Conservation (phyloP, 2,113 vertebrate species). For the Macrotis lagotis region DNA sequence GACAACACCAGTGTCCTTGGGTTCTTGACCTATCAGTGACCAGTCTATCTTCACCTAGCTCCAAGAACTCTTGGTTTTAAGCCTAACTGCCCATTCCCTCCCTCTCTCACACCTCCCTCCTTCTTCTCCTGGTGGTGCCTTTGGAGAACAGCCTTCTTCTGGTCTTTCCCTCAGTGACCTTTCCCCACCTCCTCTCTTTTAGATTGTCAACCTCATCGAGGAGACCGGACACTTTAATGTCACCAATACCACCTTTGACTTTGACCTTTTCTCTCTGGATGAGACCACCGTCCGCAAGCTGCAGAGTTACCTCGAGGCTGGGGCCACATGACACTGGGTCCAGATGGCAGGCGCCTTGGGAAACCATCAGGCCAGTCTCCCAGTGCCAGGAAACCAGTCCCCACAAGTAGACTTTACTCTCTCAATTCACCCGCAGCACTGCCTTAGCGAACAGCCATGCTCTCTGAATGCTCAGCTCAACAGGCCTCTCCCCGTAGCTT, state of each 20-base stretch:
- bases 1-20: background rate
- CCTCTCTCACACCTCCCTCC: background rate
- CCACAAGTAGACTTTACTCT: conserved; percentile 75
- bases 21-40: background rate
- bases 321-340: conserved; percentile 94
- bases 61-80: background rate
- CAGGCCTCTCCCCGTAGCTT: conserved; percentile 52
- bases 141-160: background rate
- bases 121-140: background rate
- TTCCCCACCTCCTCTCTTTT: conserved; percentile 19
- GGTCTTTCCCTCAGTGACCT: background rate
- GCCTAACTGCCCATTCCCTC: background rate
- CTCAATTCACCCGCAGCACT: conserved; percentile 81
- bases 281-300: conserved; percentile 99
- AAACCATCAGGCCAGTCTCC: conserved; percentile 67
- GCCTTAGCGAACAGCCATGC: conserved; percentile 85
- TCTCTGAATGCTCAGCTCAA: conserved; percentile 81
- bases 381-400: conserved; percentile 79
- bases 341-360: background rate
- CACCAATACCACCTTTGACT: conserved; percentile 99
- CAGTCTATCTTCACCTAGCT: background rate
- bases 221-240: conserved; percentile 99
- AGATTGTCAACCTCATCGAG: conserved; percentile 99
- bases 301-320: conserved; percentile 98
- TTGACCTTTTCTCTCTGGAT: conserved; percentile 99